Evolutionary conservation across 2,797 vertebrate species (phyloP), one percentile per base, ranked within the genome.

Genomic region (Cephalopachus bancanus): DNA sequence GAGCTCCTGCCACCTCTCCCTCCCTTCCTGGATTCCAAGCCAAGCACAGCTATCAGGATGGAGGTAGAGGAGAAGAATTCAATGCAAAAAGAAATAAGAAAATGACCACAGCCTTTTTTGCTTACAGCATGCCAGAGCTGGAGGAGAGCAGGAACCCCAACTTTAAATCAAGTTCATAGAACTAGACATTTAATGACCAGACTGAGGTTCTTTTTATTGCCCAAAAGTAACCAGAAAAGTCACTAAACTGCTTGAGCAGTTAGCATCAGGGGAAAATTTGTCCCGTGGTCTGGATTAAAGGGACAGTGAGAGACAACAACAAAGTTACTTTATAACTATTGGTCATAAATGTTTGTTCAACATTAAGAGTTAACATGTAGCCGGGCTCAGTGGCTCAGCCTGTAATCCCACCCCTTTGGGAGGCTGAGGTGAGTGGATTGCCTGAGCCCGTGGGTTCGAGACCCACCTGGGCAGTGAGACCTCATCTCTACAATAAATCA

Each of bases 271-370:
- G 24, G 3, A 71, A 62, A 89, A 72, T 72, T 9, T 57, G 19
- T 71, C 7, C 14, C 19, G 64, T 1, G 11, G 33, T 62, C 75
- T 93, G 22, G 16, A 74, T 69, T 81, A 91, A 91, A 87, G 67
- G 17, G n/a, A 90, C n/a, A 37, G 20, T 72, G 51, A 15, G 14
- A 89, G 11, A 84, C 64, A 89, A 89, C 75, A 85, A 33, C 64
- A 87, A 74, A 62, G 33, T 10, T 55, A 53, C 87, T 91, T 90
- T 90, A 86, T 33, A 79, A 89, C 44, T 67, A 67, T 28, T 55
- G 59, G 37, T 71, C 49, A 51, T 30, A 55, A 12, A 67, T 71
- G 26, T 17, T 78, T 85, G 37, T 30, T 84, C 71, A 30, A 24
- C 33, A 89, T 65, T 69, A 53, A 71, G 12, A 78, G 71, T 76